A percentile compares a stretch with the other conserved stretches of the same genome.
phyloP scores from a whole-genome alignment of 2,797 vertebrate species.

The Erpetoichthys calabaricus region DNA sequence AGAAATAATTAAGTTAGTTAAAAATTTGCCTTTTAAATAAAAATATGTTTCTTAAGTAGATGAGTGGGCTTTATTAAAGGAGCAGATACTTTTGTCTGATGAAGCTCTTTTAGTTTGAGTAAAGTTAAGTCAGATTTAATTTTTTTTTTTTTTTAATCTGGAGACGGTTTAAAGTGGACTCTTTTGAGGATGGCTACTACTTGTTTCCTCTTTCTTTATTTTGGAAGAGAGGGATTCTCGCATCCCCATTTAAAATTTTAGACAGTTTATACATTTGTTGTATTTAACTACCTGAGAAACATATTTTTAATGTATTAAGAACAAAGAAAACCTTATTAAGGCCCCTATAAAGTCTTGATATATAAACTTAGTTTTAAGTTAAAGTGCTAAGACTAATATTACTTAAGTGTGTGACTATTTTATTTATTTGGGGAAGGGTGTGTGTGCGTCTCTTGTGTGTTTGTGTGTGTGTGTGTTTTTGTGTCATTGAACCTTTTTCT shows the following conservation, averaged over 20 bases:
- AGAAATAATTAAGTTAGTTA: conserved; percentile 35
- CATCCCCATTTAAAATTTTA: too few species aligned
- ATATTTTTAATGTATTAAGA: conserved; percentile 41
- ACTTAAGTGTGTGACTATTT: conserved; percentile 47
- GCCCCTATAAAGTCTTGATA: too few species aligned
- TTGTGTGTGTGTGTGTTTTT: too few species aligned
- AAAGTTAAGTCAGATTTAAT: too few species aligned
- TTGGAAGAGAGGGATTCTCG: too few species aligned
- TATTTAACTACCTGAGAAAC: conserved; percentile 80
- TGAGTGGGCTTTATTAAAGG: background rate
- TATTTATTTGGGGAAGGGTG: conserved; percentile 54
- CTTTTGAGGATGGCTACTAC: too few species aligned
- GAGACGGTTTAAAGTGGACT: too few species aligned
- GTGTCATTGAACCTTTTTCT: conserved; percentile 17
- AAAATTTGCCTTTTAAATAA: background rate
- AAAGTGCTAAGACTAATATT: conserved; percentile 58
- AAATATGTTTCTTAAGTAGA: conserved; percentile 90
- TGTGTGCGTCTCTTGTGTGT: background rate
- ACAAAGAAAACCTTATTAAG: conserved; percentile 18
- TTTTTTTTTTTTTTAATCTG: too few species aligned
- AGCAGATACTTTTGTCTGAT: too few species aligned
- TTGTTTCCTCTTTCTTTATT: too few species aligned
- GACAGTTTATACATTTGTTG: too few species aligned
- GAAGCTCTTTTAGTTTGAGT: too few species aligned
- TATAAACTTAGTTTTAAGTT: conserved; percentile 58